Conservation (phyloP, 2,113 vertebrate species). For the Lagopus muta region DNA sequence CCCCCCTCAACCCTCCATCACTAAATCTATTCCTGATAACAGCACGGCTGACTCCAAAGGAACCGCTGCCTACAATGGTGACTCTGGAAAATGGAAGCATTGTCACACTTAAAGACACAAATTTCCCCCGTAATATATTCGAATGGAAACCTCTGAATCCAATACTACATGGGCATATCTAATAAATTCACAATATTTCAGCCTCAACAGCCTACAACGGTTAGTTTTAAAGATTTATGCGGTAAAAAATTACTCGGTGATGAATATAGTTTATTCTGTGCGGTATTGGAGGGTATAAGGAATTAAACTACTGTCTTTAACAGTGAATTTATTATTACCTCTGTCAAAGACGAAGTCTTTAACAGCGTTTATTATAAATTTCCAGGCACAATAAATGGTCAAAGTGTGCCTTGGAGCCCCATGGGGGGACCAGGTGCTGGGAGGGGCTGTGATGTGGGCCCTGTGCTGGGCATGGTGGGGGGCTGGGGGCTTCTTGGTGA, state of each 20-base stretch:
- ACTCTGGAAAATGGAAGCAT: constrained; percentile 68
- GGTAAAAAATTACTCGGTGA: constrained; percentile 80
- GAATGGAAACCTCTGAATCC: constrained; percentile 81
- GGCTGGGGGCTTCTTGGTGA: not conserved
- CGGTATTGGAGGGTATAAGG: constrained; percentile 77
- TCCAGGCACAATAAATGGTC: constrained; percentile 72
- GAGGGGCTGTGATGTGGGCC: too few relatives aligned
- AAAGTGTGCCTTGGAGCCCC: not conserved
- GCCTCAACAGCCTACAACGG: constrained; percentile 77
- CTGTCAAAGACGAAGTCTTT: constrained; percentile 81
- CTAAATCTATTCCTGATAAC: constrained; percentile 77
- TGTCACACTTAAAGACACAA: constrained; percentile 80
- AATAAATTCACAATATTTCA: constrained; percentile 81
- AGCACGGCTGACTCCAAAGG: constrained; percentile 64
- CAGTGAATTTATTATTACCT: constrained; percentile 84
- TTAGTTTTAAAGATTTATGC: constrained; percentile 81
- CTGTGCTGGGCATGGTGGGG: too few relatives aligned
- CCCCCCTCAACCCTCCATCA: constrained; percentile 35
- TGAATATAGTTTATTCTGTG: constrained; percentile 80
- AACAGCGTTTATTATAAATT: constrained; percentile 78
- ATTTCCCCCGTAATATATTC: constrained; percentile 81
- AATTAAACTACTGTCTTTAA: constrained; percentile 82
- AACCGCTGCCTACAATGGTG: constrained; percentile 61
- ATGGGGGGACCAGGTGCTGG: not conserved
- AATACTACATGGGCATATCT: constrained; percentile 78